phyloP scores from a whole-genome alignment of 2,888 invertebrate species.

The Neuroscelio doddi region DNA sequence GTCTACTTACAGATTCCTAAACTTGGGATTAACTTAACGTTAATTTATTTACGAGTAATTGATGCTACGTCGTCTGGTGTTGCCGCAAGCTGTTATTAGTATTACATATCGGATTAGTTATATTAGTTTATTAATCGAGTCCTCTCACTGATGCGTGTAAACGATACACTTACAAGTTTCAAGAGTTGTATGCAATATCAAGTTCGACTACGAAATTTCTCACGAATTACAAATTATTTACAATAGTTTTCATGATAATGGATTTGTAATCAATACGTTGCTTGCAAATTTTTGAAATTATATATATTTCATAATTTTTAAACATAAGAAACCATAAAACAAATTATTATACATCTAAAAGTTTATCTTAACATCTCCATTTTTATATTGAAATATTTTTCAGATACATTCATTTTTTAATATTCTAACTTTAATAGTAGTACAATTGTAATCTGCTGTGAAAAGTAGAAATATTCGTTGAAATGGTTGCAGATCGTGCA shows the following conservation, averaged over 20 bases:
- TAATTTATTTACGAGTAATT: slow-evolving; percentile 70
- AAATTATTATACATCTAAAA: too few relatives aligned
- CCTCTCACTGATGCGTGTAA: slow-evolving; percentile 41
- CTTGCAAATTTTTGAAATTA: too few relatives aligned
- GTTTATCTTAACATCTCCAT: too few relatives aligned
- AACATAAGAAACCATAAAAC: too few relatives aligned
- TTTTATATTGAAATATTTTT: too few relatives aligned
- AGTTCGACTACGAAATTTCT: too few relatives aligned
- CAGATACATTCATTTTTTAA: background rate
- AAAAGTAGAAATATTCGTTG: slow-evolving; percentile 49
- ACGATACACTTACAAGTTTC: slow-evolving; percentile 41
- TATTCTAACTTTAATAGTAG: too few relatives aligned
- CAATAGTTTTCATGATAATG: too few relatives aligned
- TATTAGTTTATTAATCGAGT: slow-evolving; percentile 48
- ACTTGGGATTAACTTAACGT: slow-evolving; percentile 70
- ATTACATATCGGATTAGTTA: slow-evolving; percentile 65
- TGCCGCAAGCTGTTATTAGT: slow-evolving; percentile 68
- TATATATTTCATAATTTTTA: too few relatives aligned
- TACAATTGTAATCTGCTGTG: background rate
- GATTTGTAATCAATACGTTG: too few relatives aligned
- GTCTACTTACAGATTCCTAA: slow-evolving; percentile 68
- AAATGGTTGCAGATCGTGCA: slow-evolving; percentile 82
- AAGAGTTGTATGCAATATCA: background rate
- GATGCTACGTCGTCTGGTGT: slow-evolving; percentile 57
- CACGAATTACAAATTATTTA: too few relatives aligned